Base-by-base conservation (phyloP, 1,140 invertebrate genomes). In the Apis laboriosa region DNA sequence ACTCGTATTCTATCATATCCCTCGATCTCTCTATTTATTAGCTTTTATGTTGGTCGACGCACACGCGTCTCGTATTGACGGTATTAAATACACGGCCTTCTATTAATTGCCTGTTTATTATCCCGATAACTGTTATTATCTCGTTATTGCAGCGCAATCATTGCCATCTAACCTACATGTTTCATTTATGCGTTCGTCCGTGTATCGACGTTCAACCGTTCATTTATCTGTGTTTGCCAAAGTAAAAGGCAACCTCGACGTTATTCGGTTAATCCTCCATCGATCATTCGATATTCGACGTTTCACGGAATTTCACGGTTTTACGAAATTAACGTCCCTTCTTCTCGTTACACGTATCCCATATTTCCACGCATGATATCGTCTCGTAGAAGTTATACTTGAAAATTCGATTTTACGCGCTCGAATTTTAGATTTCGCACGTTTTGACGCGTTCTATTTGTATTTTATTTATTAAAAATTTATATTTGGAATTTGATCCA, bases 91-190 rank as follows among this genome's bases (percentile, higher is more conserved):
- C 63, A 68, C 43, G n/a, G 11, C 1, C 12, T 53, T 17, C 24
- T 34, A 34, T 82, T 81, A 81, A 82, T 77, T 82, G 24, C 15
- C 43, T 53, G 80, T 77, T 60, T 49, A 68, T 76, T 60, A 55
- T 7, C 21, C n/a, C 24, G 64, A 77, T 60, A 34, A 19, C 15
- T 61, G 43, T 51, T 28, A 56, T 68, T 70, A 51, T 77, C 64
- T 68, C 53, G 55, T 68, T 67, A 77, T 77, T n/a, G 24, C 53
- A 21, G 9, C 3, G 17, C 24, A 28, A n/a, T 12, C 49, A 58
- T 75, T 1, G 19, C 43, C 53, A 56, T 13, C 15, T 67, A 19
- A 0, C 1, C 15, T n/a, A 51, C n/a, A 1, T 34, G 28, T 56
- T 67, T 49, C 34, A 4, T 28, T 53, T 21, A 49, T 5, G 9